Base-by-base conservation (phyloP, 2,888 invertebrate species). In the Spicauda simplicius region DNA sequence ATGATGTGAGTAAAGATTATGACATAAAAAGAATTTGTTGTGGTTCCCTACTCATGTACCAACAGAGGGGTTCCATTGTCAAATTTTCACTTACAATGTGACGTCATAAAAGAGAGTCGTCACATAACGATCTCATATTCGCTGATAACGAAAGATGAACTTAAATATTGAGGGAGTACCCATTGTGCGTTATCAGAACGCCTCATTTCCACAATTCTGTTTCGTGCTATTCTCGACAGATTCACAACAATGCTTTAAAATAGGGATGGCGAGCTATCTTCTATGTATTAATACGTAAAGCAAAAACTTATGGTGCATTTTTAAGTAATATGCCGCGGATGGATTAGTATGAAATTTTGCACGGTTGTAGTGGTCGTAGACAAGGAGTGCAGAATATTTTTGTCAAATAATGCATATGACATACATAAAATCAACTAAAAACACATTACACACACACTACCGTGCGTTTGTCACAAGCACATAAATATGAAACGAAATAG, bases 121-220 rank as follows among this genome's bases (percentile, higher is more conserved):
- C 16, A 33, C 66, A 67, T 67, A 61, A 68, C 20, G 58, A 59
- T 55, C 50, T 58, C 48, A 45, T 63, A 16, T 53, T 55, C 53
- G 30, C 50, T 55, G 66, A 67, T 67, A 67, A 61, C 55, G 56
- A 56, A 37, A 25, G 50, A 50, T 50, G 50, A 45, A 58, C 50
- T 69, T 68, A 65, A 69, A 60, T 48, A 68, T 67, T 67, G 61
- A 67, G 67, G 61, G 56, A 61, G 56, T 55, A 45, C 50, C 55
- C 58, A 68, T 69, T 68, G 64, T 65, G 57, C 30, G 69, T 86
- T 88, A 88, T 89, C 88, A 83, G 77, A 75, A 75, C 82, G 81
- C 76, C 84, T 87, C 89, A 88, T 90, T 90, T 89, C 88, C 86
- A 85, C 83, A 85, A 88, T 87, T 83, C 82, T 82, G 82, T 80